Percentiles rank a stretch among this genome's conserved stretches.
These are phyloP conservation scores for Sternotherus odoratus DNA, from an alignment of 2,797 vertebrate genomes.

Conservation along the genomic window DNA sequence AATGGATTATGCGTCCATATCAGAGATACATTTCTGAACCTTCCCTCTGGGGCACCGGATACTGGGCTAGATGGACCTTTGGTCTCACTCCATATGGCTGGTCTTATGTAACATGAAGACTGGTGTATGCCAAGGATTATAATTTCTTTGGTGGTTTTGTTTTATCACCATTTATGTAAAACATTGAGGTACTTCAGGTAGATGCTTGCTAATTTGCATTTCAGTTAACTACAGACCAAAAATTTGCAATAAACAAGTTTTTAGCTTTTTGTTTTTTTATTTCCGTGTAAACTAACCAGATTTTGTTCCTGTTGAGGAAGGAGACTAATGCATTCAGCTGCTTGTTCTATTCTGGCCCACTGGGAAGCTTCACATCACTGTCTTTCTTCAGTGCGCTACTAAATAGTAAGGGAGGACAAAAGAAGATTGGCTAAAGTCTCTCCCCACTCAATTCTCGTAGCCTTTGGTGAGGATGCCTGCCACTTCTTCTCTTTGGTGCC, in stretches of 20 bases:
- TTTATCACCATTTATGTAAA: conserved; percentile 5
- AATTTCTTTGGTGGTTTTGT: not conserved
- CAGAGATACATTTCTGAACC: not conserved
- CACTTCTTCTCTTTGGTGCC: not conserved
- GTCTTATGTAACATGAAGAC: too few species aligned
- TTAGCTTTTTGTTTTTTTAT: not conserved
- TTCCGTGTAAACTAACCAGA: not conserved
- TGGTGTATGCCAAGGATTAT: not conserved
- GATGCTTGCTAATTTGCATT: not conserved
- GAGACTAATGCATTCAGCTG: not conserved
- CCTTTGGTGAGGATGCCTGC: not conserved
- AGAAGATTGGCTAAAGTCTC: not conserved
- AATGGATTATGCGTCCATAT: not conserved
- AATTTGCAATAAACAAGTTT: not conserved
- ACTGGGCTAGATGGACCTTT: too few species aligned
- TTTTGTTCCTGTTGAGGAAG: not conserved
- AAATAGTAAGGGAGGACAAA: not conserved
- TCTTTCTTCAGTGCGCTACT: not conserved
- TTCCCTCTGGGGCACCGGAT: too few species aligned
- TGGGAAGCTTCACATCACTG: not conserved
- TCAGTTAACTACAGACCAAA: not conserved
- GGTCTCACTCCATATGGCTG: too few species aligned
- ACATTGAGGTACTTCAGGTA: not conserved
- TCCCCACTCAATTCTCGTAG: not conserved
- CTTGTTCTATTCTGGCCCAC: not conserved